Conservation (phyloP, 1,140 invertebrate genomes). For the Orius insidiosus region DNA sequence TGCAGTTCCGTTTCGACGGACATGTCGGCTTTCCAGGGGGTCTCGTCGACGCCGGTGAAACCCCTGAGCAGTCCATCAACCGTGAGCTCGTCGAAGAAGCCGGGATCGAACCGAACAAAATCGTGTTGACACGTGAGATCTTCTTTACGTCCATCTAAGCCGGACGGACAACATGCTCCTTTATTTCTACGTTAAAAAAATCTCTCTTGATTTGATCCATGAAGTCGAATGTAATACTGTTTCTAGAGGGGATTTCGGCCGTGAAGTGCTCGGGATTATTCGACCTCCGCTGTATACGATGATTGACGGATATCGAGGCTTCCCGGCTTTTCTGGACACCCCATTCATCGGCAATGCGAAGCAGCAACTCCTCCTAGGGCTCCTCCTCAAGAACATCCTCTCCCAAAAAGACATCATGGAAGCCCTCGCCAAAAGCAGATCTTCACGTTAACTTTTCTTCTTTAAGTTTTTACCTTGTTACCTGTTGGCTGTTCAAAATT, state of each 20-base stretch:
- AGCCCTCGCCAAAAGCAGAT: too few species aligned
- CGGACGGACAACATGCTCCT: conserved; percentile 26
- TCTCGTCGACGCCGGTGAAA: conserved; percentile 30
- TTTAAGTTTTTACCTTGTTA: too few species aligned
- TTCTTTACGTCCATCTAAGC: conserved; percentile 21
- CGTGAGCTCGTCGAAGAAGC: conserved; percentile 37
- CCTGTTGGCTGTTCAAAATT: too few species aligned
- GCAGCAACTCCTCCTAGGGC: conserved; percentile 26
- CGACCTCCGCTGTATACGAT: conserved; percentile 35
- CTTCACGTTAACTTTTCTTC: too few species aligned
- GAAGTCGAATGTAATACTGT: conserved; percentile 25
- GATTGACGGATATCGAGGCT: conserved; percentile 30
- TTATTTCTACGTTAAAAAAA: conserved; percentile 33
- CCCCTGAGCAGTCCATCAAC: conserved; percentile 28
- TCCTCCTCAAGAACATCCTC: conserved; percentile 5
- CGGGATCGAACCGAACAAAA: conserved; percentile 18
- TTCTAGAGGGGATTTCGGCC: conserved; percentile 28
- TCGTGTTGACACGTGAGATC: conserved; percentile 19
- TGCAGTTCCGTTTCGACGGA: conserved; percentile 41
- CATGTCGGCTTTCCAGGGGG: conserved; percentile 40
- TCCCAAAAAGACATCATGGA: too few species aligned
- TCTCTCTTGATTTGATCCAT: conserved; percentile 26
- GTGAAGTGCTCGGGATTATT: conserved; percentile 31
- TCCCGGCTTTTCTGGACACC: conserved; percentile 34
- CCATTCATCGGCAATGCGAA: conserved; percentile 32